These are phyloP conservation scores for Mythimna impura DNA, from an alignment of 2,888 invertebrate genomes.

Conservation along the genomic window DNA sequence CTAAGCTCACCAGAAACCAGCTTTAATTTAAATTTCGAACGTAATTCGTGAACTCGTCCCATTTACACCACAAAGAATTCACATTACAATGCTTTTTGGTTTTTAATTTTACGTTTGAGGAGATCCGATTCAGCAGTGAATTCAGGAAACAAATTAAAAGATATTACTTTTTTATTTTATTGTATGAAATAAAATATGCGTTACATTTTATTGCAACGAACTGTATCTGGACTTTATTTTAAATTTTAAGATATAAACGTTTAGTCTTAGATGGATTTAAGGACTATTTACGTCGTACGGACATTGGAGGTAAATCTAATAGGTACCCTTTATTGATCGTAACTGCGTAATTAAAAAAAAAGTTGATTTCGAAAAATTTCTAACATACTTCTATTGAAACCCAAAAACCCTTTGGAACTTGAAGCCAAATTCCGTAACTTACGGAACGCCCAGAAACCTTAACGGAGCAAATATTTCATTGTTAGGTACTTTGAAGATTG, in stretches of 20 bases:
- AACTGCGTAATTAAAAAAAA: too few relatives aligned
- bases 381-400: neutral
- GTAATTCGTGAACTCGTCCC: conserved; percentile 69
- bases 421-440: neutral
- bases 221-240: neutral
- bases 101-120: conserved; percentile 74
- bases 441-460: neutral
- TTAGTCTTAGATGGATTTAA: neutral
- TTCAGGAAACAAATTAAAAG: conserved; percentile 63
- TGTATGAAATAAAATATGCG: conserved; percentile 36
- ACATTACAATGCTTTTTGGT: conserved; percentile 70
- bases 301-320: too few relatives aligned
- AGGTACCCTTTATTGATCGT: too few relatives aligned
- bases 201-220: conserved; percentile 27
- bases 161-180: conserved; percentile 64
- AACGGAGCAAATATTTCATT: conserved; percentile 3
- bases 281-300: neutral
- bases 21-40: conserved; percentile 73
- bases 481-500: conserved; percentile 17
- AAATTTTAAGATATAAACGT: neutral
- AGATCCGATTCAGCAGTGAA: conserved; percentile 60
- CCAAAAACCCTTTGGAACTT: neutral
- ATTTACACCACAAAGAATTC: conserved; percentile 78
- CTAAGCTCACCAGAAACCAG: conserved; percentile 42
- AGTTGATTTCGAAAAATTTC: too few relatives aligned